These are phyloP conservation scores for Tolypeutes matacus DNA, from an alignment of 2,797 vertebrate genomes.

Conservation along the genomic window DNA sequence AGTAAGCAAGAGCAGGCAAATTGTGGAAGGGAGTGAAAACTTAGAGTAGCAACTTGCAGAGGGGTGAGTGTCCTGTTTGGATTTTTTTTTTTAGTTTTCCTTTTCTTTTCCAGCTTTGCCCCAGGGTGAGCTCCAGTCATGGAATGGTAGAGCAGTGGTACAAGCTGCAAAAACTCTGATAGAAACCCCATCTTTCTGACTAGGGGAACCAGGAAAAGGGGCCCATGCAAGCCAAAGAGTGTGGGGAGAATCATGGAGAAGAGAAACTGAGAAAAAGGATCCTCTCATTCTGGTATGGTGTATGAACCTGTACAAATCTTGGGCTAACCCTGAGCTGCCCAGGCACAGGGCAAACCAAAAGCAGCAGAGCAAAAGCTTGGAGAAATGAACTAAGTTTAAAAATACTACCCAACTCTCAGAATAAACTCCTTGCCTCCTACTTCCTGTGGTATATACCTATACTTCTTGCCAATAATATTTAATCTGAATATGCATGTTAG, in stretches of 20 bases:
- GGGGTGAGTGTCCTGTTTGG: background rate
- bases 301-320: background rate
- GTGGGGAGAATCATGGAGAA: background rate
- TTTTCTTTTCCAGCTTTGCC: background rate
- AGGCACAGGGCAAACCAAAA: background rate
- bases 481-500: background rate
- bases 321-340: background rate
- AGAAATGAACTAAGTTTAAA: slow-evolving; percentile 16
- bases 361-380: background rate
- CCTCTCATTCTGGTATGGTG: background rate
- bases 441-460: background rate
- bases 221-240: background rate
- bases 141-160: background rate
- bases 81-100: background rate
- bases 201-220: background rate
- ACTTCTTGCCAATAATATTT: background rate
- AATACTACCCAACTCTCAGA: background rate
- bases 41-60: background rate
- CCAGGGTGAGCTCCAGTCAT: background rate
- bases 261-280: background rate
- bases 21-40: background rate
- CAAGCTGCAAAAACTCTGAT: background rate
- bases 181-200: background rate
- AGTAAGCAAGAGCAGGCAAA: background rate
- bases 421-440: background rate